Evolutionary conservation across 1,140 invertebrate genomes (phyloP).

Genomic region (Drosophila bipectinata): DNA sequence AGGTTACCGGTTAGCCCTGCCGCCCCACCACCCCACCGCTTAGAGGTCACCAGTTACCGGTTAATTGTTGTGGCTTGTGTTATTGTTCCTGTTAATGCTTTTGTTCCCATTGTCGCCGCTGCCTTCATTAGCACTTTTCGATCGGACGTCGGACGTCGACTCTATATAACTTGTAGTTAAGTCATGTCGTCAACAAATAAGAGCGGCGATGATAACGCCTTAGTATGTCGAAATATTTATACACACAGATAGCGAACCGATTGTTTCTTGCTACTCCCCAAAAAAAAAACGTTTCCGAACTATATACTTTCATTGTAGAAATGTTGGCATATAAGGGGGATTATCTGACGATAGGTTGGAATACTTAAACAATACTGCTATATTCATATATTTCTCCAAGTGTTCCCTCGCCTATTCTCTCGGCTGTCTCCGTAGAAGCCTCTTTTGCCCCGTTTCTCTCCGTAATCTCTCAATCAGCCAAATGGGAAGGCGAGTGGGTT

Average conservation of each 20-base stretch:
- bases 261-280: neutral
- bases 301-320: neutral
- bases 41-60: neutral
- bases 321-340: neutral
- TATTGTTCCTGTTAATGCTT: slow-evolving; percentile 7
- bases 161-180: slow-evolving; percentile 38
- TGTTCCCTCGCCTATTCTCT: neutral
- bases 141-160: slow-evolving; percentile 6
- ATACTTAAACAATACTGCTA: neutral
- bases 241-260: slow-evolving; percentile 27
- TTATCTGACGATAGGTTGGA: neutral
- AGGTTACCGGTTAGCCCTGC: neutral
- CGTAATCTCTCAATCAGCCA: no score
- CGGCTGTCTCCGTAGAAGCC: neutral
- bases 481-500: no score
- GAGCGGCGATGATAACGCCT: slow-evolving; percentile 41
- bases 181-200: slow-evolving; percentile 44
- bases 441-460: neutral
- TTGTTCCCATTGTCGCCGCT: slow-evolving; percentile 14
- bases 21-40: neutral
- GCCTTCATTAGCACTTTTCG: slow-evolving; percentile 31
- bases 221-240: slow-evolving; percentile 43
- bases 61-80: neutral
- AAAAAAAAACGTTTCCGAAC: neutral
- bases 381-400: slow-evolving; percentile 5